Evolutionary conservation across 2,113 vertebrate genomes (phyloP).

Genomic region (Columba livia): DNA sequence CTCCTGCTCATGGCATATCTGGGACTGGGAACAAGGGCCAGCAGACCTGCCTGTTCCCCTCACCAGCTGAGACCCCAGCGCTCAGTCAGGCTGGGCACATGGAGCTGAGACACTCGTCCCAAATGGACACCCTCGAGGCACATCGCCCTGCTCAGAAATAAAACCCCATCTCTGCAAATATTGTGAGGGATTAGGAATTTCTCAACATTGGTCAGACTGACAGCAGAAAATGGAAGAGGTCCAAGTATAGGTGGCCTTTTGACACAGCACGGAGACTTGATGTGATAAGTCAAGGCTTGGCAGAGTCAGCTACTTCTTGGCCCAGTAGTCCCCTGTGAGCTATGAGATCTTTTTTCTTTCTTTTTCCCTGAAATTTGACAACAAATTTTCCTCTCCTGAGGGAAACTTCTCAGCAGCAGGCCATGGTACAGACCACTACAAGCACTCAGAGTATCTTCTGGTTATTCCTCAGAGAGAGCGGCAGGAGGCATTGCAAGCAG

Average conservation of each 20-base stretch:
- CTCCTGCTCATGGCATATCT: background rate
- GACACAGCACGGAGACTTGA: background rate
- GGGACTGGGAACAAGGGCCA: background rate
- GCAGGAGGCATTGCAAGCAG: conserved; percentile 13
- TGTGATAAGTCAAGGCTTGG: background rate
- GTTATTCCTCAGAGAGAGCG: conserved; percentile 37
- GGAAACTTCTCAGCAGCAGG: background rate
- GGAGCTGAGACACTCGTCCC: background rate
- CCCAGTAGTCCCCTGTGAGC: background rate
- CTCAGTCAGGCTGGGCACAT: background rate
- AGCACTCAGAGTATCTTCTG: conserved; percentile 33
- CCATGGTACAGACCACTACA: background rate
- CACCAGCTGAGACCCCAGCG: background rate
- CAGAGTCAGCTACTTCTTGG: background rate
- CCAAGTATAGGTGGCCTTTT: background rate
- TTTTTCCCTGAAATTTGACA: background rate
- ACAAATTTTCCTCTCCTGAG: background rate
- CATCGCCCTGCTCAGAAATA: background rate
- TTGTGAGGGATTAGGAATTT: background rate
- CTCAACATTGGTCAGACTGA: background rate
- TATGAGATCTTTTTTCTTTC: rapidly evolving
- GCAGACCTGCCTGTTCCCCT: background rate
- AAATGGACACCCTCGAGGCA: rapidly evolving
- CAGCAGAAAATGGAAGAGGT: background rate
- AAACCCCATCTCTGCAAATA: background rate